Conservation (phyloP, 2,113 vertebrate species). For the Hemichromis elongatus region DNA sequence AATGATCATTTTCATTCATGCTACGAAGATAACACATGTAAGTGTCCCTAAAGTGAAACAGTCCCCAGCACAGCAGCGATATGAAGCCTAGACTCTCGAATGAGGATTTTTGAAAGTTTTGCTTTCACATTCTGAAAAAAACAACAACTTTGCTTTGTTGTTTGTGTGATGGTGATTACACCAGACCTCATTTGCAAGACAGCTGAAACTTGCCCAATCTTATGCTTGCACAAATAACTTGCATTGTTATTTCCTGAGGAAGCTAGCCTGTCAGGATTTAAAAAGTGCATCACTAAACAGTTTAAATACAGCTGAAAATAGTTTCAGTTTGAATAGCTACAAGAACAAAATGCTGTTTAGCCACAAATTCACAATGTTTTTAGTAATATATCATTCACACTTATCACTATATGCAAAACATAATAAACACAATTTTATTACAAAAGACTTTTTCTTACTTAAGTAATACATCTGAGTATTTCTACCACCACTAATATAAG, state of each 20-base stretch:
- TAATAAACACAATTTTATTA: not conserved
- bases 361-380: not conserved
- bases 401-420: not conserved
- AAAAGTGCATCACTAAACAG: not conserved
- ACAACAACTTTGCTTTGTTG: not conserved
- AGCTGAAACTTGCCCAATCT: not conserved
- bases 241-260: not conserved
- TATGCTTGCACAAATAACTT: not conserved
- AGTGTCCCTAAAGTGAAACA: not conserved
- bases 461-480: not conserved
- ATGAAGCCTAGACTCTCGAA: not conserved
- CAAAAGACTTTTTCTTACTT: not conserved
- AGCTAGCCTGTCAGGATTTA: not conserved
- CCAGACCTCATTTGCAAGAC: not conserved
- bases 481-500: not conserved
- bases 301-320: not conserved
- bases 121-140: not conserved
- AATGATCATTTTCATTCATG: not conserved
- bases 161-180: not conserved
- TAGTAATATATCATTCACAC: not conserved
- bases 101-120: not conserved
- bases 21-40: not conserved
- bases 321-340: not conserved
- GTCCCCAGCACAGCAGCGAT: accelerated
- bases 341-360: not conserved